A percentile compares a stretch with the other conserved stretches of the same genome.
Evolutionary conservation across 2,113 vertebrate genomes (phyloP).

Genomic region (Heterotilapia buettikoferi): DNA sequence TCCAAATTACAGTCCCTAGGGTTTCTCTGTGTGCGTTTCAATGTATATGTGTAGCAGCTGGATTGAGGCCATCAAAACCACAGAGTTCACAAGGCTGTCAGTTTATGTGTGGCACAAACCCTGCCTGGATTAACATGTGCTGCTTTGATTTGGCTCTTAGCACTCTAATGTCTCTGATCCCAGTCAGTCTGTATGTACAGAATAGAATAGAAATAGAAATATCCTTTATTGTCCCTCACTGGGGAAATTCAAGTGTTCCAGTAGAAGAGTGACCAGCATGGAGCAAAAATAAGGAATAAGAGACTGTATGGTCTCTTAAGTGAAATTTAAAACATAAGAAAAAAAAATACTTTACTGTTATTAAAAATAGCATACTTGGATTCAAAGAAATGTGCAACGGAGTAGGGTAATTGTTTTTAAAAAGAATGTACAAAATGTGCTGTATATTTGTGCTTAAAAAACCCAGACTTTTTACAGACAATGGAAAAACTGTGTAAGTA

Average conservation of each 20-base stretch:
- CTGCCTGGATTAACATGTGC: not conserved
- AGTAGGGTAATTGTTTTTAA: not conserved
- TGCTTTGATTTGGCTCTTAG: not conserved
- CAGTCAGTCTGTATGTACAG: not conserved
- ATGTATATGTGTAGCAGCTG: not conserved
- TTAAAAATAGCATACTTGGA: not conserved
- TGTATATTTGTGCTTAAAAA: not conserved
- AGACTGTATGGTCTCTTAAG: not conserved
- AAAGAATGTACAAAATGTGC: not conserved
- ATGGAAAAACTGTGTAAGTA: not conserved
- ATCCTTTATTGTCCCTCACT: not conserved
- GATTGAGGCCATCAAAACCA: not conserved
- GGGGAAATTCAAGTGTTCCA: not conserved
- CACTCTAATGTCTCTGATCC: not conserved
- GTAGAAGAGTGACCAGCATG: not conserved
- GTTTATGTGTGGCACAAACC: not conserved
- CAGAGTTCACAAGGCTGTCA: not conserved
- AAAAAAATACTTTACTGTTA: not conserved
- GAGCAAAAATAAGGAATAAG: not conserved
- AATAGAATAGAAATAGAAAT: not conserved
- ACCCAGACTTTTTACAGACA: not conserved
- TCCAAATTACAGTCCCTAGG: not conserved
- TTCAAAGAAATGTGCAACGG: not conserved
- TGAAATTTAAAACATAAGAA: not conserved
- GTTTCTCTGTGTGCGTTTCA: not conserved